Percentiles rank a stretch among this genome's conserved stretches.
Conservation (phyloP, 1,140 invertebrate genomes). For the Hycleus cichorii region DNA sequence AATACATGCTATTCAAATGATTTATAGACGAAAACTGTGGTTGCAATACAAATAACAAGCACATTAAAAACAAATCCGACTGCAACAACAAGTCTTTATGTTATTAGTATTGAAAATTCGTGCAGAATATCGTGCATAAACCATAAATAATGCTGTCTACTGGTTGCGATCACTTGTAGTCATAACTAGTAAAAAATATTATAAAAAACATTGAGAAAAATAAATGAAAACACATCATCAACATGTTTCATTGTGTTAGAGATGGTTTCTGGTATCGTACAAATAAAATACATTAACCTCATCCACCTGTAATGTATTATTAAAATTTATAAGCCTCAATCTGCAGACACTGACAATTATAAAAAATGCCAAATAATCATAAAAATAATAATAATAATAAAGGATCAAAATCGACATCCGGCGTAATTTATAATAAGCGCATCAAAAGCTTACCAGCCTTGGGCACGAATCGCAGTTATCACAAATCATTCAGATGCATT, state of each 20-base stretch:
- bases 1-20: not conserved
- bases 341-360: conserved; percentile 7
- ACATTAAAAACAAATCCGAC: no score
- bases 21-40: no score
- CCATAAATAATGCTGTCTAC: conserved; percentile 10
- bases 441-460: conserved; percentile 30
- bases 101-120: not conserved
- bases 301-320: conserved; percentile 18
- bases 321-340: conserved; percentile 13
- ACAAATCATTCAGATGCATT: no score
- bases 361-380: no score
- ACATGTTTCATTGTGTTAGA: conserved; percentile 22
- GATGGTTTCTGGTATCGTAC: not conserved
- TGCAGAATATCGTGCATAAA: conserved; percentile 18
- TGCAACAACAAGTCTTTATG: not conserved
- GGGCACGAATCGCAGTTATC: conserved; percentile 4
- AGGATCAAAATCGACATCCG: conserved; percentile 3
- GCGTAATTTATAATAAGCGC: conserved; percentile 7
- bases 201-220: conserved; percentile 11
- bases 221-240: conserved; percentile 7
- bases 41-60: no score
- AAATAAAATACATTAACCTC: not conserved
- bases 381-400: not conserved
- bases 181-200: conserved; percentile 38
- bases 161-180: conserved; percentile 37